These are phyloP conservation scores for Lordiphosa andalusiaca DNA, from an alignment of 2,888 invertebrate genomes.

Conservation along the genomic window DNA sequence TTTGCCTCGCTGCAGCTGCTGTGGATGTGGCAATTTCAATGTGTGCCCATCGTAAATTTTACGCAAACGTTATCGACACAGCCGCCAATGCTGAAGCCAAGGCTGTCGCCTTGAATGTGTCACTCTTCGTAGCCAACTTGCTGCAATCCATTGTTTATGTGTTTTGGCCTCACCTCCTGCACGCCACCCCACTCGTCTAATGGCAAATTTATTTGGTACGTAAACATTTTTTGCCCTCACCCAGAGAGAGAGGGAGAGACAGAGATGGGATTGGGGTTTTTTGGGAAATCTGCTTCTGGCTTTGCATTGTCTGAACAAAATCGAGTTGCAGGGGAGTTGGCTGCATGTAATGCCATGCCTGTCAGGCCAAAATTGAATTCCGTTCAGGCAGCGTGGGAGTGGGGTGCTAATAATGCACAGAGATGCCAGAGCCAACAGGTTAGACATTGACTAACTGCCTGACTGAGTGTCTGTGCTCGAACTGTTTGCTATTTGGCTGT, in stretches of 20 bases:
- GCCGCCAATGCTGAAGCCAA: constrained; percentile 22
- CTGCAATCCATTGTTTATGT: constrained; percentile 66
- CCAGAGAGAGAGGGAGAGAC: constrained; percentile 8
- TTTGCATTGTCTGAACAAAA: constrained; percentile 27
- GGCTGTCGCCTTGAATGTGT: constrained; percentile 8
- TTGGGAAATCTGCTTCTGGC: constrained; percentile 13
- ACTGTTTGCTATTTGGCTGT: constrained; percentile 20
- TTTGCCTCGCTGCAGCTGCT: constrained; percentile 11
- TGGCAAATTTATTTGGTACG: constrained; percentile 63
- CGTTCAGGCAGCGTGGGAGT: constrained; percentile 9
- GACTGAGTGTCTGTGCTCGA: constrained; percentile 19
- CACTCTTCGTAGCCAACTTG: constrained; percentile 40
- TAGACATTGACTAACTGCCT: constrained; percentile 43
- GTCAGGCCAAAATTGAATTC: constrained; percentile 38
- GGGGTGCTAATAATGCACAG: constrained; percentile 37
- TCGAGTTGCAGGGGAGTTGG: constrained; percentile 18
- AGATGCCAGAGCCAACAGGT: constrained; percentile 29
- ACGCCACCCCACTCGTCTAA: constrained; percentile 50
- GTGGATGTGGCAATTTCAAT: constrained; percentile 59
- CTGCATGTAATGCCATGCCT: constrained; percentile 28
- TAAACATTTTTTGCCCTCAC: constrained; percentile 44
- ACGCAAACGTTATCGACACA: constrained; percentile 52
- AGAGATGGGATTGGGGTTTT: constrained; percentile 6
- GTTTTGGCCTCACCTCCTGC: constrained; percentile 44
- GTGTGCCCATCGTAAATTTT: constrained; percentile 73